Evolutionary conservation across 2,888 invertebrate species (phyloP).

Genomic region (Drosophila subquinaria): DNA sequence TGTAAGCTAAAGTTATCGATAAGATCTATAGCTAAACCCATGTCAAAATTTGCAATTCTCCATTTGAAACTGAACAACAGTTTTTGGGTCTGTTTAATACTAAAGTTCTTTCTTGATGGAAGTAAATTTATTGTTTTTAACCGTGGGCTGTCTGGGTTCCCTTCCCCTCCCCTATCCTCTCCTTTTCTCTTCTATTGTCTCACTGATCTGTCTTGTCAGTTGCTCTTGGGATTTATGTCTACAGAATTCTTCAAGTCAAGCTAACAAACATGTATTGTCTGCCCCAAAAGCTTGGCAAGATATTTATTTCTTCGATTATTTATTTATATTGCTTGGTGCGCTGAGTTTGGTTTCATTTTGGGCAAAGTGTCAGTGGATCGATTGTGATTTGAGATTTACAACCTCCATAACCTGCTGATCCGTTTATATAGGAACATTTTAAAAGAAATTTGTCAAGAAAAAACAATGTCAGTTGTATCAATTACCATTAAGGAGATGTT

Average conservation of each 20-base stretch:
- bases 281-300: conserved; percentile 19
- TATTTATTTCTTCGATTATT: conserved; percentile 15
- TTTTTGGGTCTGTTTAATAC: not conserved
- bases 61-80: not conserved
- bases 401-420: conserved; percentile 13
- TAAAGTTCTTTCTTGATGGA: conserved; percentile 13
- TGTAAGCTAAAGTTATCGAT: conserved; percentile 9
- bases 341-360: conserved; percentile 43
- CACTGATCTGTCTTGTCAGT: conserved; percentile 54
- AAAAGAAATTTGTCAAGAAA: conserved; percentile 10
- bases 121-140: conserved; percentile 51
- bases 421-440: conserved; percentile 6
- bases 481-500: not conserved
- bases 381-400: conserved; percentile 30
- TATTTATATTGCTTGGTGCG: conserved; percentile 13
- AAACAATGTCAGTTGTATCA: conserved; percentile 7
- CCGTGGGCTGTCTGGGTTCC: conserved; percentile 34
- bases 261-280: conserved; percentile 74
- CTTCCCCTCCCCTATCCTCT: not conserved
- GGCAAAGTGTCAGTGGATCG: conserved; percentile 34
- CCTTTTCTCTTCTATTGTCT: not conserved
- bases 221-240: conserved; percentile 71
- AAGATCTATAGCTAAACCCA: not conserved
- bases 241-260: conserved; percentile 53
- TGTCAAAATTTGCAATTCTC: not conserved